Base-by-base conservation (phyloP, 2,113 vertebrate species). In the Channa maculata region DNA sequence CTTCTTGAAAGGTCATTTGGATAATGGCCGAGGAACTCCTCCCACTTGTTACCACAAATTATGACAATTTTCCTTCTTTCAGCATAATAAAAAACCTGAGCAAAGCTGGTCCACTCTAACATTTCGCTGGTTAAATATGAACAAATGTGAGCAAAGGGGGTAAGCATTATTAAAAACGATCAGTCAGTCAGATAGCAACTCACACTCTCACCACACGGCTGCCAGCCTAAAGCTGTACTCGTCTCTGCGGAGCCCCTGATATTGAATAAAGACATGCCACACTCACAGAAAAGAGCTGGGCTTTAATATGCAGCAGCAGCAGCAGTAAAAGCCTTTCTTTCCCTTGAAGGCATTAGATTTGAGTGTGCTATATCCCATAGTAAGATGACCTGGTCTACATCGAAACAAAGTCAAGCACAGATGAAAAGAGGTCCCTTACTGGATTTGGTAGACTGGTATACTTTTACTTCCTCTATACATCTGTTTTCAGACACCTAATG, bases 91-190 rank as follows among this genome's bases (percentile, higher is more conserved):
- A 80, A 77, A 77, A 71, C 78, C 39, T 77, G 33, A 80, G 54
- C 7, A 59, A 60, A 60, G 12, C 45, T 38, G 50, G 33, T 83
- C 68, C 70, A 65, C 62, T 74, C 15, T 36, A 71, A 80, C 37
- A 11, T 73, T 64, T 77, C 78, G 71, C 70, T 54, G 36, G 72
- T 88, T 83, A 83, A 82, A 88, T 75, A 83, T 79, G 80, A 88
- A 77, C 75, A 80, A 75, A 87, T 77, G 83, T 60, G 54, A 80
- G 34, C 15, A 49, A 8, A 3, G 76, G 50, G 64, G 51, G 57
- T 71, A 63, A 63, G 64, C 37, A 41, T 88, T 88, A 92, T 92
- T 89, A 87, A 86, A 89, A 88, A 88, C 86, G 4, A 90, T 91
- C 86, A 87, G 73, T 90, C 88, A 87, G 82, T 88, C 82, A 83